Evolutionary conservation across 2,888 invertebrate genomes (phyloP), one percentile per base, ranked within the genome.

Genomic region (Stenurella melanura): DNA sequence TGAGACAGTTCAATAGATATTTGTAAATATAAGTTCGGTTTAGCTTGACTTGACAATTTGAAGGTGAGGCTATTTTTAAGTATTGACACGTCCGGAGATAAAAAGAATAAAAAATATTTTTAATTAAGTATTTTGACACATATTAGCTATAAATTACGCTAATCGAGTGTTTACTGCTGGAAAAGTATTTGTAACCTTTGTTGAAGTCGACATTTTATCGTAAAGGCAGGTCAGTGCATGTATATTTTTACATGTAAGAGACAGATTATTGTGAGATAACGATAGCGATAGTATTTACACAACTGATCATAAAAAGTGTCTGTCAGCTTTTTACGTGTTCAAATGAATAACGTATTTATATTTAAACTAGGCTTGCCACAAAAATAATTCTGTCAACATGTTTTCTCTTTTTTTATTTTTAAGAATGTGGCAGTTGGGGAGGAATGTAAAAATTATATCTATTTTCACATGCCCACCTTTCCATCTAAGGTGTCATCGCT

Each of bases 151-250:
- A 58, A 69, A 69, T 69, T 69, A 69, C 19, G 34, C 34, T 58
- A 69, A 69, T 69, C 57, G 57, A 54, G 34, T 58, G 26, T 56
- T 68, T 68, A 68, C 17, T 54, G 26, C 26, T 21, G 15, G 54
- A 21, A 26, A 26, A 67, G 12, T 50, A 67, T 21, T 21, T 50
- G 57, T 68, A 68, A 56, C 68, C 68, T 69, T 69, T 69, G 34
- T 6, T 50, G n/a, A 17, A 34, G 57, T 19, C 34, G 26, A 30
- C 17, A 18, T n/a, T 34, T 68, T 69, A 69, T 69, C 69, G 69
- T 69, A 69, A 69, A 69, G 69, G 50, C 69, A 69, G 69, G 69
- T 69, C 69, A 69, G 69, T 69, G 15, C 18, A 58, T 69, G 18
- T 56, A 30, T 58, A 56, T 21, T 68, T 68, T 68, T 54, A 30